Conservation (phyloP, 1,140 invertebrate genomes). For the Philopotamus ludificatus region DNA sequence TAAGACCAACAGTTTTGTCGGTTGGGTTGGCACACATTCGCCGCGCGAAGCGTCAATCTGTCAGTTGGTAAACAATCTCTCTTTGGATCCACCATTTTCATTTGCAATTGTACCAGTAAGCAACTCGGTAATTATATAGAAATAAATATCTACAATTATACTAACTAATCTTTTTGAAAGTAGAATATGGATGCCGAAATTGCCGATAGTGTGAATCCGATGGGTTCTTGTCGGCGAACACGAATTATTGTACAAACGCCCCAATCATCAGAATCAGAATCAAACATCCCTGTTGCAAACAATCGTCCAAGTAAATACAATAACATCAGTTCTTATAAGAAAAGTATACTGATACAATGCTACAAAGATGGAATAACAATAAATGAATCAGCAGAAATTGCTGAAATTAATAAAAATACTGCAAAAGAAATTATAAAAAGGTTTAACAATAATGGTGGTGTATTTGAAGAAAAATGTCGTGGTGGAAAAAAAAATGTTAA, state of each 20-base stretch:
- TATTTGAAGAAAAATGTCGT: not conserved
- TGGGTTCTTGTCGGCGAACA: not conserved
- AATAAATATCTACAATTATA: not conserved
- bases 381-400: constrained; percentile 1
- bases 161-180: not conserved
- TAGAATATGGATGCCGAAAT: not conserved
- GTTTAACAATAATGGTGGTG: not conserved
- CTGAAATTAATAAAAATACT: not conserved
- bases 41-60: too few relatives aligned
- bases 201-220: not conserved
- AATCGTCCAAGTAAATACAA: constrained; percentile 1
- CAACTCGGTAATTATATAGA: too few relatives aligned
- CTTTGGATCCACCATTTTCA: too few relatives aligned
- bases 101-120: too few relatives aligned
- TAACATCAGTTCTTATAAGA: not conserved
- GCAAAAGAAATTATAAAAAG: not conserved
- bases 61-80: too few relatives aligned
- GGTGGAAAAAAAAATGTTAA: not conserved
- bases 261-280: not conserved
- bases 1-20: too few relatives aligned
- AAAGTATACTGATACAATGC: not conserved
- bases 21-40: too few relatives aligned
- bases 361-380: not conserved
- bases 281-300: not conserved
- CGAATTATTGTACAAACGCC: not conserved